Base-by-base conservation (phyloP, 2,888 invertebrate species). In the Metacarcinus magister region DNA sequence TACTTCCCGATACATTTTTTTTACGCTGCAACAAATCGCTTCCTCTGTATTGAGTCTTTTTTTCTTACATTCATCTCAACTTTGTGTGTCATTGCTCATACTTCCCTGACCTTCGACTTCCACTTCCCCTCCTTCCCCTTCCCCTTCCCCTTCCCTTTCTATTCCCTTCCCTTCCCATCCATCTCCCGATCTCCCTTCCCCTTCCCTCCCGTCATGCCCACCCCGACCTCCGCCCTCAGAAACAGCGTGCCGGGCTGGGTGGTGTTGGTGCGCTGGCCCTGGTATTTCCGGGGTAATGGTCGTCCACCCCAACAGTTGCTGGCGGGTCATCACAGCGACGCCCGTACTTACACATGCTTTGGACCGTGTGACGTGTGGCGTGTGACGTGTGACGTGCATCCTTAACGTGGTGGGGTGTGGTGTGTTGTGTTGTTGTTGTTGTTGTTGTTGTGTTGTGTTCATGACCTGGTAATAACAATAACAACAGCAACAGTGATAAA, bases 261-360 rank as follows among this genome's bases (percentile, higher is more conserved):
- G 44, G 2, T 10, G 91, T 28, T 23, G 91, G 91, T 91, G 46
- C 91, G 91, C 91, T 91, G 91, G 91, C 91, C 91, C 91, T 91
- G 44, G 44, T 91, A 91, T 91, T 44, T 91, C 91, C 91, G 91
- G 91, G 91, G n/a, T 91, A 44, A 46, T 91, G 91, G 91, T 48
- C 91, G 91, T 91, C 48, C 44, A 91, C 91, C 91, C 91, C 46
- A 23, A 91, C 23, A 91, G 91, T 44, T 91, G 91, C 91, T 28
- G 91, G 48, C 91, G 46, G 44, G 32, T 16, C 28, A 82, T 82
- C 7, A 10, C 82, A 82, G 28, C 10, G 28, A 32, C 82, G 10
- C 67, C 67, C 7, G 2, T 5, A 67, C 67, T n/a, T 67, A 23
- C 4, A 23, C 67, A 67, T 4, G 67, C 67, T 5, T n/a, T 67